Evolutionary conservation across 2,113 vertebrate genomes (phyloP), one percentile per base, ranked within the genome.

Genomic region (Mastomys coucha): DNA sequence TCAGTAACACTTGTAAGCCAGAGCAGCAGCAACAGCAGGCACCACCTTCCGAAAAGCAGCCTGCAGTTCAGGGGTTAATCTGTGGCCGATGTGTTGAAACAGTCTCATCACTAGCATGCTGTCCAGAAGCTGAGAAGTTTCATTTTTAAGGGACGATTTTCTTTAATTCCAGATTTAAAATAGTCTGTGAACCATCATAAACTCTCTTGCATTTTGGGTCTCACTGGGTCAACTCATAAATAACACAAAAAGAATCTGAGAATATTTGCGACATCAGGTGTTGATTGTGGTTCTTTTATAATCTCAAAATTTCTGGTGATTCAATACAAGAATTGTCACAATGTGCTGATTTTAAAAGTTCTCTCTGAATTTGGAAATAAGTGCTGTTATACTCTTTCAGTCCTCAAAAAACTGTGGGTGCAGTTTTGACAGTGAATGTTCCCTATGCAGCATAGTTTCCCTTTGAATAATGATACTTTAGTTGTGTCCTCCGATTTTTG

Each of bases 1-100:
- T 97, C 93, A 99, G 97, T 99, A 98, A 98, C 99, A 99, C 87
- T 98, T 98, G 97, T 78, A 98, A 95, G 98, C 97, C 97, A 99
- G 97, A 12, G 99, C 99, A 0, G 98, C 98, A 93, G 99, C 99
- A 16, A 99, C 99, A 69, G 98, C 99, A 1, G 97, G 45, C 76
- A 99, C 94, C 98, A 99, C 99, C 98, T 99, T 99, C 96, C 99
- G 98, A 81, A 89, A 99, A 88, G 97, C 58, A 8, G 97, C 98
- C 96, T 99, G 99, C 28, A 73, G 9, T 0, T 97, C 94, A 0
- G 98, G 96, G 7, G 67, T 97, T 98, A 99, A 99, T 0, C 95
- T 91, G 28, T 42, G 56, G 36, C 97, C 94, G 33, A 99, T 85
- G 81, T 98, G 98, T 73, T 63, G 20, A 0, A 99, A 98, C 92